Evolutionary conservation across 2,888 invertebrate genomes (phyloP), one percentile per base, ranked within the genome.

Genomic region (Brachylomia viminalis): DNA sequence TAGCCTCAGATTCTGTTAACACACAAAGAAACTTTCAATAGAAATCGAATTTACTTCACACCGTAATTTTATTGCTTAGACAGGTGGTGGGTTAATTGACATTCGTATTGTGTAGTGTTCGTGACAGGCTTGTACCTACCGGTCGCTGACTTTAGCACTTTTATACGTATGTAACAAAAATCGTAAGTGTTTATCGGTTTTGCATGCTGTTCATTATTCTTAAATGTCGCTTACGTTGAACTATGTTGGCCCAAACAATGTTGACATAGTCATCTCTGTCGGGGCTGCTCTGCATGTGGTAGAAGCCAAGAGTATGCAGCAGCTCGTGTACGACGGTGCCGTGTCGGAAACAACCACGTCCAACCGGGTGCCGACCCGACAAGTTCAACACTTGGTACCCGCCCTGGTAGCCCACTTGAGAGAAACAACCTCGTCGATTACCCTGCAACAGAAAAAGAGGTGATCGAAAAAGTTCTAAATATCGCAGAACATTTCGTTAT

Each of bases 261-360:
- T 97, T 96, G 13, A 98, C 98, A 90, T 97, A 98, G 58, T 98
- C 97, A 90, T 98, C 98, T 84, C 98, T 97, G 92, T 98, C 98
- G 0, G 97, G 97, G 70, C 98, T 97, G 89, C 98, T 98, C 92
- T 98, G 98, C 94, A 98, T 98, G 91, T 98, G 98, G 93, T 98
- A 98, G 93, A 98, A 98, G 4, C 98, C 98, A 0, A 98, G 95
- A 0, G 98, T 97, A 90, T 98, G 98, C 87, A 98, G 96, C 66
- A 98, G 93, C 92, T 98, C 98, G 90, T 98, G 98, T 7, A 98
- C 97, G 8, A 98, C 97, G n/a, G 98, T 98, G 23, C 98, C 98
- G 84, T 97, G 97, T 0, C 97, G 95, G 84, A 97, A 97, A 88
- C 97, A 97, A 27, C 97, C 97, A 0, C 97, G 96, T 0, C 97